Evolutionary conservation across 2,888 invertebrate genomes (phyloP), one percentile per base, ranked within the genome.

Genomic region (Drosophila borealis): DNA sequence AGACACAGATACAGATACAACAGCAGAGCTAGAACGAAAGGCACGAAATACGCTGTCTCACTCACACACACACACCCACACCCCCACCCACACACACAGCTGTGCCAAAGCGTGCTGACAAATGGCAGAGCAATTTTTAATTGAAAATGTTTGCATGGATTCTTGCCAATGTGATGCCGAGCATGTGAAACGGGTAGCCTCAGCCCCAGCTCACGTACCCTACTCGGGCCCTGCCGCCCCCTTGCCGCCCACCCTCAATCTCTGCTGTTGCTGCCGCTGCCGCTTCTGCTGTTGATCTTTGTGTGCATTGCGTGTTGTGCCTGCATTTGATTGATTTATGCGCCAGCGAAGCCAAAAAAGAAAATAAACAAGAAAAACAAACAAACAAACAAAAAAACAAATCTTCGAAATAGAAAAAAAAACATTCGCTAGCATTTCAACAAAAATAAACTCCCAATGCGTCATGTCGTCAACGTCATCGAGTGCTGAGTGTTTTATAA

Each of bases 61-160:
- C 45, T 29, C 14, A 10, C 44, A n/a, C 39, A 11, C 44, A 45
- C 19, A 50, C 21, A 21, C 10, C 14, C 34, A 13, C 10, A 37
- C n/a, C 33, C 36, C 13, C 14, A 21, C 13, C 17, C 34, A 13
- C 10, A 37, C 19, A 49, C 14, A 33, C n/a, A 55, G 33, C 53
- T 19, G 42, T 51, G 48, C 25, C 36, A 50, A 17, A 49, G 36
- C 37, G 33, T 49, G 53, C 78, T 81, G 81, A 88, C 86, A 82
- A 88, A 82, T 82, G 88, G 86, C 77, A 88, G 62, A 73, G 84
- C 84, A 78, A 75, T 83, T 89, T 89, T 83, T 83, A 83, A 83
- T 83, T 83, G 83, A 83, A 83, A 88, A 87, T 83, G 88, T 83
- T 87, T 83, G 87, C 89, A 77, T 83, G 87, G 87, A 85, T 88